A percentile compares a stretch with the other conserved stretches of the same genome.
Conservation (phyloP, 1,140 invertebrate species). For the Theocolax elegans region DNA sequence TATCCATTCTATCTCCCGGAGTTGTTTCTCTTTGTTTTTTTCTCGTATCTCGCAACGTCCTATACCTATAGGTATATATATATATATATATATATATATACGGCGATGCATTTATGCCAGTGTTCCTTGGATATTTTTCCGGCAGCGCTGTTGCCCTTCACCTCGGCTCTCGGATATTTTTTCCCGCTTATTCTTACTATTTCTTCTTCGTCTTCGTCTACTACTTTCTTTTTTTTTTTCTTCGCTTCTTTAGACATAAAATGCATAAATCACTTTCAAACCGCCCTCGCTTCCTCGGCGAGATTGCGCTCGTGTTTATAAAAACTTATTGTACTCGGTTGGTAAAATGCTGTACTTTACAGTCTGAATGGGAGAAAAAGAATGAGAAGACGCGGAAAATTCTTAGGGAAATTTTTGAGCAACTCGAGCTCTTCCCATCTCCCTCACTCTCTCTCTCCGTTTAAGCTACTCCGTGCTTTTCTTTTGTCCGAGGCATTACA, state of each 20-base stretch:
- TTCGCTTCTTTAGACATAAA: not conserved
- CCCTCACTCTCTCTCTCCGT: too few relatives aligned
- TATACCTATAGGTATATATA: too few relatives aligned
- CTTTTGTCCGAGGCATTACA: too few relatives aligned
- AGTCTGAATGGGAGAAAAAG: not conserved
- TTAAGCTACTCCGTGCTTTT: too few relatives aligned
- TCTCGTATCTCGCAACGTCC: not conserved
- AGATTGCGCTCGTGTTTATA: not conserved
- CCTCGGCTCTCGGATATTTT: not conserved
- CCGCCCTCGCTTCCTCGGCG: not conserved
- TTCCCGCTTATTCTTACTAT: not conserved
- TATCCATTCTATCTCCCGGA: conserved; percentile 9
- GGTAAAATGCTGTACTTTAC: not conserved
- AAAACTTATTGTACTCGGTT: not conserved
- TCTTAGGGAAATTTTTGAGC: not conserved
- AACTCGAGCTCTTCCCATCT: too few relatives aligned
- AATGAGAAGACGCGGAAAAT: not conserved
- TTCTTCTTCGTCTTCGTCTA: not conserved
- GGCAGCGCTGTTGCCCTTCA: not conserved
- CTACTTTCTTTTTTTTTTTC: not conserved
- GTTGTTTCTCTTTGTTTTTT: conserved; percentile 18
- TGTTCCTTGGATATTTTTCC: not conserved
- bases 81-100: not conserved
- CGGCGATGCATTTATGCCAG: not conserved
- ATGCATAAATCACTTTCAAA: conserved; percentile 4